phyloP scores from a whole-genome alignment of 2,888 invertebrate species.

The Ernsta delagoae region DNA sequence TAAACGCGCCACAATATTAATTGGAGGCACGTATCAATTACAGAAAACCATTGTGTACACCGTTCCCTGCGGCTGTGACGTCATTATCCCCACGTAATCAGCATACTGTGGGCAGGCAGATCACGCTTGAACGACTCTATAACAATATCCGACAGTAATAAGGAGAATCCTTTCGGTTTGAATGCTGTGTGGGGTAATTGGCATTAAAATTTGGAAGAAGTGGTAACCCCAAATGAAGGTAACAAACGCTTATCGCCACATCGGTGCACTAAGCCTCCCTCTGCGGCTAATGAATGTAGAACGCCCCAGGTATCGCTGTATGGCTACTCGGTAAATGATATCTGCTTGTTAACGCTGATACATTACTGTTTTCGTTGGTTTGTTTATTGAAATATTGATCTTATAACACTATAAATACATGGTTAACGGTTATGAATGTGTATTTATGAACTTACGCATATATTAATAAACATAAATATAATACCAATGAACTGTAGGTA shows the following conservation, averaged over 20 bases:
- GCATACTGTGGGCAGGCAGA: conserved; percentile 47
- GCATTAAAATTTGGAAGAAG: conserved; percentile 78
- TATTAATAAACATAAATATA: no score
- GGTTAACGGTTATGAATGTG: no score
- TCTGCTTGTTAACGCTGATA: conserved; percentile 8
- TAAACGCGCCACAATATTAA: conserved; percentile 19
- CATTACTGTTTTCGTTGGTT: no score
- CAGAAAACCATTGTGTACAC: conserved; percentile 35
- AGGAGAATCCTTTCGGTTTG: conserved; percentile 75
- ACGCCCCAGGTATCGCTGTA: conserved; percentile 66
- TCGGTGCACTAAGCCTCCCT: conserved; percentile 59
- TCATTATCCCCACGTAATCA: conserved; percentile 44
- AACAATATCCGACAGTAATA: conserved; percentile 83
- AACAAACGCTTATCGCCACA: conserved; percentile 78
- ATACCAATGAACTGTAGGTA: no score
- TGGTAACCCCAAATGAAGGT: conserved; percentile 64
- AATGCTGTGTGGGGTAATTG: conserved; percentile 82
- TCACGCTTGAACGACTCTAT: conserved; percentile 66
- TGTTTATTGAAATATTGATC: no score
- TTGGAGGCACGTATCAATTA: conserved; percentile 39
- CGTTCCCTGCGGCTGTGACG: conserved; percentile 43
- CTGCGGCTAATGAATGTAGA: conserved; percentile 60
- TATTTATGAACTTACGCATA: no score
- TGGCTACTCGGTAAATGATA: conserved; percentile 37
- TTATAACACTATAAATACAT: no score